Conservation (phyloP, 2,113 vertebrate genomes). For the Silurus asotus region DNA sequence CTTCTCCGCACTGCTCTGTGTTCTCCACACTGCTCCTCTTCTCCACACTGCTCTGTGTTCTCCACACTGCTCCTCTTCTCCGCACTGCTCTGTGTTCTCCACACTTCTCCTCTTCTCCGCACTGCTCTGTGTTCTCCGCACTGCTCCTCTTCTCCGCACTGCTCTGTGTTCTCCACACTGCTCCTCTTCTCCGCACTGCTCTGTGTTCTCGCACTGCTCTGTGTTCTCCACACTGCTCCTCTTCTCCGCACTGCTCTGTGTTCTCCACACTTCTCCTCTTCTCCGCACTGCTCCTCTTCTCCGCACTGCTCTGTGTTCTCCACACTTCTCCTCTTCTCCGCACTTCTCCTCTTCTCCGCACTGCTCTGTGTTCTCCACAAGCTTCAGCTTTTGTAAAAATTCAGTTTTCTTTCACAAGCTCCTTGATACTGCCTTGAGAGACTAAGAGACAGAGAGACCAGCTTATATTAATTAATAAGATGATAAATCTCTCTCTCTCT, state of each 20-base stretch:
- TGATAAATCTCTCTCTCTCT: not conserved
- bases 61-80: too few species aligned
- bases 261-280: not conserved
- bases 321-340: not conserved
- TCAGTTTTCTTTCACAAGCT: conserved; percentile 41
- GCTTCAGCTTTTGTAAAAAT: conserved; percentile 38
- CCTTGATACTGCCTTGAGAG: conserved; percentile 1
- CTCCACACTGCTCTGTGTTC: not conserved
- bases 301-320: not conserved
- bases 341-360: not conserved
- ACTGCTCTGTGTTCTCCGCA: too few species aligned
- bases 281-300: not conserved
- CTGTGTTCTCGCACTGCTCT: not conserved
- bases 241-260: not conserved
- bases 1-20: too few species aligned
- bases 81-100: too few species aligned
- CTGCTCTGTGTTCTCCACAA: not conserved
- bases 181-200: not conserved
- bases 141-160: not conserved
- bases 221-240: not conserved
- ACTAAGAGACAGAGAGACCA: not conserved
- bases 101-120: too few species aligned
- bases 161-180: not conserved
- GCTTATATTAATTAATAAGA: conserved; percentile 43
- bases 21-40: too few species aligned